Evolutionary conservation across 2,113 vertebrate genomes (phyloP).

Genomic region (Lanius collurio): DNA sequence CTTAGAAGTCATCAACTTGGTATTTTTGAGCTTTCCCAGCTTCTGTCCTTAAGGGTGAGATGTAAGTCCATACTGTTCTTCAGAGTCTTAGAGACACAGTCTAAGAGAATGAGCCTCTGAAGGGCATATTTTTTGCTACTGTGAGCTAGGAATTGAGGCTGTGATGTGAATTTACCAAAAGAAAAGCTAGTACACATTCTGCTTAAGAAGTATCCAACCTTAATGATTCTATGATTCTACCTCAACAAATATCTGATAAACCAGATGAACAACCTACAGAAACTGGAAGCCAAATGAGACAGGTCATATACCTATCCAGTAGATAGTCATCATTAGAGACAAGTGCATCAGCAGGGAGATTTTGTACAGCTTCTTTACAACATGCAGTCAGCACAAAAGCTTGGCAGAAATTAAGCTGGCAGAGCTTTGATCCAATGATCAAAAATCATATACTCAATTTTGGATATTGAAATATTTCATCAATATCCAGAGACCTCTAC

Average conservation of each 20-base stretch:
- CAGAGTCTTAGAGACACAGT: not conserved
- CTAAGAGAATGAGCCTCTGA: not conserved
- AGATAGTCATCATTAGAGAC: not conserved
- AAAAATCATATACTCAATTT: conserved; percentile 51
- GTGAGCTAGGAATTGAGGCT: not conserved
- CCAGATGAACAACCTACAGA: not conserved
- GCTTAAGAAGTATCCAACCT: not conserved
- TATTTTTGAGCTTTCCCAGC: not conserved
- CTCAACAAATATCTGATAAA: not conserved
- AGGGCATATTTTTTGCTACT: not conserved
- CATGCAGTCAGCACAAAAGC: conserved; percentile 32
- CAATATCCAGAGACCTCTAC: conserved; percentile 43
- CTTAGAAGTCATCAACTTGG: not conserved
- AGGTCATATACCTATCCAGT: not conserved
- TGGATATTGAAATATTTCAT: conserved; percentile 54
- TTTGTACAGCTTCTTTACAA: conserved; percentile 39
- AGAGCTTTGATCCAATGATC: conserved; percentile 32
- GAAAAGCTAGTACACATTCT: not conserved
- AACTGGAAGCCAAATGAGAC: not conserved
- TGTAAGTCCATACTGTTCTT: not conserved
- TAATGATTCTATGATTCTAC: not conserved
- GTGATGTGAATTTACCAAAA: not conserved
- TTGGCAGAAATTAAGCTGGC: conserved; percentile 41
- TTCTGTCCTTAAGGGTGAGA: not conserved
- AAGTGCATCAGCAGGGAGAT: not conserved